Evolutionary conservation across 2,113 vertebrate species (phyloP).

Genomic region (Paratilapia polleni): DNA sequence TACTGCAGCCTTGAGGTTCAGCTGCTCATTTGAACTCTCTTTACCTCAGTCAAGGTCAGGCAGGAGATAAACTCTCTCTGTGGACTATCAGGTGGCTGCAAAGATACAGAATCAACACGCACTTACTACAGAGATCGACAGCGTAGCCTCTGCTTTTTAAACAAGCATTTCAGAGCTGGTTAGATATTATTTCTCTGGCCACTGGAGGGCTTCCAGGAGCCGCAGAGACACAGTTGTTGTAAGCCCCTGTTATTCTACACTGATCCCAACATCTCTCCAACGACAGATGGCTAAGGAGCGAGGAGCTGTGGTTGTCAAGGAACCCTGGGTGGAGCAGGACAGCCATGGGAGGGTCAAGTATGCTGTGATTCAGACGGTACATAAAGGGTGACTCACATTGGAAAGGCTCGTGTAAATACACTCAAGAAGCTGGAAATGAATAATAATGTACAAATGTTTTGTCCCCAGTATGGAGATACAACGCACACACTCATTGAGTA

Average conservation of each 20-base stretch:
- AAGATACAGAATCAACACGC: neutral
- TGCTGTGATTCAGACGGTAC: conserved; percentile 83
- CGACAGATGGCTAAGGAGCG: conserved; percentile 79
- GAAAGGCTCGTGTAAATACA: conserved; percentile 6
- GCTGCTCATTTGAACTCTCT: conserved; percentile 24
- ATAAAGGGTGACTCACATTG: conserved; percentile 13
- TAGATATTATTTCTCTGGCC: conserved; percentile 25
- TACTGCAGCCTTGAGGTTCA: conserved; percentile 3
- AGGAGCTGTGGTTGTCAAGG: conserved; percentile 79
- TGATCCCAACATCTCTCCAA: conserved; percentile 8
- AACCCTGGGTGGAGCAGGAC: conserved; percentile 86
- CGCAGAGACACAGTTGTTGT: neutral
- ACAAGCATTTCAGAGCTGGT: neutral
- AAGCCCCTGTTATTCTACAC: neutral
- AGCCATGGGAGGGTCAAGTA: conserved; percentile 81
- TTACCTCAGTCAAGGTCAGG: conserved; percentile 43
- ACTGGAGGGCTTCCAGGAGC: conserved; percentile 50
- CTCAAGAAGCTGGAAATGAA: neutral
- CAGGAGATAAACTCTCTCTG: conserved; percentile 13
- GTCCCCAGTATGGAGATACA: conserved; percentile 84
- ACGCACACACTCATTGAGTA: conserved; percentile 86
- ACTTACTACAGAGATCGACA: neutral
- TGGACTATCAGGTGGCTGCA: conserved; percentile 10
- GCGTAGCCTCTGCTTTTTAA: neutral
- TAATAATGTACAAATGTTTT: conserved; percentile 14